Conservation (phyloP, 1,140 invertebrate species). For the Odontomachus brunneus region DNA sequence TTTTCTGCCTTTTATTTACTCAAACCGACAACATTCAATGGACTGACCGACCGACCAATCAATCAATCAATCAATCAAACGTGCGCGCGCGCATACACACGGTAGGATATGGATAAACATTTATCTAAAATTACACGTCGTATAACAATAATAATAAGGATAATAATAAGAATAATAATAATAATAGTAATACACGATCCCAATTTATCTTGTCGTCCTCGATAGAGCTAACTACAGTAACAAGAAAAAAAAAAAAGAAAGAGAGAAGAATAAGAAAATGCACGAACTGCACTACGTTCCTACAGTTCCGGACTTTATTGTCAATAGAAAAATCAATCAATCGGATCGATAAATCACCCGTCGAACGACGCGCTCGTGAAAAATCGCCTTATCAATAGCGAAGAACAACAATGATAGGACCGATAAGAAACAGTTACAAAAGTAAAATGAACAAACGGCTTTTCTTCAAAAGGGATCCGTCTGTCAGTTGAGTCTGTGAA, state of each 20-base stretch:
- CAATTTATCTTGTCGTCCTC: constrained; percentile 12
- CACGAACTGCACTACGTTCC: neutral
- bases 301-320: constrained; percentile 39
- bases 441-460: constrained; percentile 28
- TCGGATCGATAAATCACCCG: constrained; percentile 21
- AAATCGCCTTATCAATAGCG: constrained; percentile 5
- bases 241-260: constrained; percentile 19
- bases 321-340: constrained; percentile 48
- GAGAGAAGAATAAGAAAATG: constrained; percentile 7
- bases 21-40: constrained; percentile 2
- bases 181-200: neutral
- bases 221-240: constrained; percentile 35
- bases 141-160: too few species aligned
- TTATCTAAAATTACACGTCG: constrained; percentile 42
- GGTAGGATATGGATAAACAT: constrained; percentile 24
- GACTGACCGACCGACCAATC: constrained; percentile 9
- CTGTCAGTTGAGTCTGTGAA: too few species aligned
- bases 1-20: neutral
- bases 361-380: neutral
- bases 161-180: too few species aligned
- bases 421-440: constrained; percentile 35
- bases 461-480: constrained; percentile 9
- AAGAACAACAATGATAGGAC: constrained; percentile 10
- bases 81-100: neutral
- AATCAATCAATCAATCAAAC: constrained; percentile 44